Conservation (phyloP, 2,797 vertebrate species). For the Anolis apletophallus region DNA sequence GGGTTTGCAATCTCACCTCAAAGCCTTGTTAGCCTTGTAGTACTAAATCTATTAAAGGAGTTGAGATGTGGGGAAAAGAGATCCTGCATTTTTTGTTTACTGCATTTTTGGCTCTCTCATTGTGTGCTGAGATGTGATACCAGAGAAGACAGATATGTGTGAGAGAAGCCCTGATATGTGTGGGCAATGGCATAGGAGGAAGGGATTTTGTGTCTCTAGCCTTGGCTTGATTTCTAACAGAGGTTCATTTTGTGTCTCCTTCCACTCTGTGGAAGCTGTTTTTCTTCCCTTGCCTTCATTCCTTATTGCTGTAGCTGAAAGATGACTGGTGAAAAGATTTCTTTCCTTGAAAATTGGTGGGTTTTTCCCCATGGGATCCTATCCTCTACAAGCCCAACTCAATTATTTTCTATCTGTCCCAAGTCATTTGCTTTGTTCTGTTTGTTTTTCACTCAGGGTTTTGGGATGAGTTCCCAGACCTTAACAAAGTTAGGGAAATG, state of each 20-base stretch:
- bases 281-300: not conserved
- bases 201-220: not conserved
- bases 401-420: not conserved
- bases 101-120: not conserved
- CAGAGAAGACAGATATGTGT: not conserved
- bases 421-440: conserved; percentile 31
- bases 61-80: not conserved
- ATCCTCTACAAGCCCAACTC: conserved; percentile 31
- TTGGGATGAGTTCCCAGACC: conserved; percentile 24
- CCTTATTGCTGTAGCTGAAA: conserved; percentile 26
- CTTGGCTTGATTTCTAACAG: not conserved
- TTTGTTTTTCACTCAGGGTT: conserved; percentile 30
- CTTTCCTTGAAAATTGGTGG: conserved; percentile 27
- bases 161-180: too few species aligned
- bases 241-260: not conserved
- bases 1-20: not conserved
- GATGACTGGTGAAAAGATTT: conserved; percentile 13
- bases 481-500: not conserved
- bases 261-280: not conserved
- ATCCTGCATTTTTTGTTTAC: not conserved
- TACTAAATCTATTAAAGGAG: not conserved
- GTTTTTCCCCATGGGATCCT: conserved; percentile 17
- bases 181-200: not conserved
- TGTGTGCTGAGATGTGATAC: not conserved
- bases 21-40: not conserved